Evolutionary conservation across 2,888 invertebrate genomes (phyloP).

Genomic region (Callyntrura guangdongensis): DNA sequence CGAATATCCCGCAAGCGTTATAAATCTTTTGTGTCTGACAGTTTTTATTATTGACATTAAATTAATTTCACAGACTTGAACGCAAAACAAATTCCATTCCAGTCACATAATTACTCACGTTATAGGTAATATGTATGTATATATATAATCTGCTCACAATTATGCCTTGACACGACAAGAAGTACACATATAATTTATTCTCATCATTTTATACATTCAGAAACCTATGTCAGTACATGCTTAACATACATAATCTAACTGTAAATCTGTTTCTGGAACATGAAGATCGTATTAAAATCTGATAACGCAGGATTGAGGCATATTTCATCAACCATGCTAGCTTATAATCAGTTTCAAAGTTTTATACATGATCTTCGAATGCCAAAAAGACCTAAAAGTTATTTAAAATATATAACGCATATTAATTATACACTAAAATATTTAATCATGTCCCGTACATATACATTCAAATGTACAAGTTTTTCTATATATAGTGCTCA

Average conservation of each 20-base stretch:
- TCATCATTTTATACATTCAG: constrained; percentile 38
- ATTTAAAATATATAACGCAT: constrained; percentile 49
- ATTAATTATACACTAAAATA: constrained; percentile 8
- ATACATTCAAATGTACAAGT: constrained; percentile 76
- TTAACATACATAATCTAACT: constrained; percentile 19
- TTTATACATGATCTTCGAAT: constrained; percentile 7
- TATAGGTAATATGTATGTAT: constrained; percentile 37
- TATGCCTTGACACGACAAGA: constrained; percentile 52
- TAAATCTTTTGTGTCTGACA: constrained; percentile 68
- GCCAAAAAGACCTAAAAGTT: not conserved
- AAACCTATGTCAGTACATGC: constrained; percentile 52
- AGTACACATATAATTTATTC: constrained; percentile 27
- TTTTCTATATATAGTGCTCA: constrained; percentile 45
- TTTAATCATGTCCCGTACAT: constrained; percentile 44
- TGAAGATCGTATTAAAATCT: constrained; percentile 71
- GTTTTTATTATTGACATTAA: constrained; percentile 75
- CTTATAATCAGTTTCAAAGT: constrained; percentile 3
- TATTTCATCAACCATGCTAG: constrained; percentile 5
- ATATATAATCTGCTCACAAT: constrained; percentile 54
- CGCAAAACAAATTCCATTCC: constrained; percentile 77
- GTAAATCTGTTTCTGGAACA: constrained; percentile 20
- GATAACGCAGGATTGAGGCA: constrained; percentile 22
- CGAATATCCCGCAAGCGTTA: not conserved
- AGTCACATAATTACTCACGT: constrained; percentile 71
- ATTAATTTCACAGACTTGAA: constrained; percentile 79